Conservation (phyloP, 2,797 vertebrate genomes). For the Menidia menidia region DNA sequence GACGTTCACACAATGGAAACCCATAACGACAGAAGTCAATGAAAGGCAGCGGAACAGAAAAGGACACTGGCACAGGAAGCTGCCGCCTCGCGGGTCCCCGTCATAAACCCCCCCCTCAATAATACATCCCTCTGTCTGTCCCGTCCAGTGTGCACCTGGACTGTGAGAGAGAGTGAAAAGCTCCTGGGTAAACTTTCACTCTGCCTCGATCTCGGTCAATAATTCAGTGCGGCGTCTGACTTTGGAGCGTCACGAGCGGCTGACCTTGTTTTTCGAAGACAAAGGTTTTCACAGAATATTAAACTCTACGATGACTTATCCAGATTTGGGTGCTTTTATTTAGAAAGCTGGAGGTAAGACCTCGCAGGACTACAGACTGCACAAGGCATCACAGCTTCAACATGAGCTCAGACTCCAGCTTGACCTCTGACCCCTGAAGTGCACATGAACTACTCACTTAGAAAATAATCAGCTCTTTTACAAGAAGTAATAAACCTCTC, state of each 20-base stretch:
- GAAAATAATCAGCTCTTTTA: background rate
- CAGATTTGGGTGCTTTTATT: constrained; percentile 15
- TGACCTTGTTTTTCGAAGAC: constrained; percentile 16
- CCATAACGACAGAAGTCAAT: background rate
- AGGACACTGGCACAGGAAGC: background rate
- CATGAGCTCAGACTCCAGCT: constrained; percentile 1
- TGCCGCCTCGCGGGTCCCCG: background rate
- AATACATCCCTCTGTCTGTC: constrained; percentile 53
- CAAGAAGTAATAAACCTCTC: background rate
- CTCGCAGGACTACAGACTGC: constrained; percentile 4
- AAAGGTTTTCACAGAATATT: constrained; percentile 41
- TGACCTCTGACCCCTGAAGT: background rate
- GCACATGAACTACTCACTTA: background rate
- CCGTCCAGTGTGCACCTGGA: constrained; percentile 29
- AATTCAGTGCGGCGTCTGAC: constrained; percentile 72
- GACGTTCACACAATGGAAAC: background rate
- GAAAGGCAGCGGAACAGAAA: background rate
- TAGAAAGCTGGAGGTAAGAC: constrained; percentile 11
- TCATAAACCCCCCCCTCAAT: constrained; percentile 55
- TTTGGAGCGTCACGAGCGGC: constrained; percentile 34
- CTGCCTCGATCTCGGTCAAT: constrained; percentile 71
- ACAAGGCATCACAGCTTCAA: no score
- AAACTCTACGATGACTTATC: no score
- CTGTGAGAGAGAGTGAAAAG: constrained; percentile 45
- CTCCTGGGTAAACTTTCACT: constrained; percentile 74